phyloP scores from a whole-genome alignment of 2,113 vertebrate genomes.

The Columba janthina region DNA sequence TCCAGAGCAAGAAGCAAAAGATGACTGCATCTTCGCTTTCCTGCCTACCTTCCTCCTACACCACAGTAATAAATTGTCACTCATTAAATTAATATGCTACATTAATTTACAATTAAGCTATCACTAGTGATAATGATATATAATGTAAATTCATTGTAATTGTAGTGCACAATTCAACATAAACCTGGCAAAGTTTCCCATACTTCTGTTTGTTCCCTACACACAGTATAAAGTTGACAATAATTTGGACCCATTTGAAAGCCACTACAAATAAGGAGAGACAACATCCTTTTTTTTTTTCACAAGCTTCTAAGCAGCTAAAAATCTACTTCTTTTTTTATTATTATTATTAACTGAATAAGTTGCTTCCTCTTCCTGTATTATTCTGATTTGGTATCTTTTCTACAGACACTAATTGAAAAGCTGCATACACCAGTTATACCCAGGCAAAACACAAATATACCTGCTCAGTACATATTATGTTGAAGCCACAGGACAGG shows the following conservation, averaged over 20 bases:
- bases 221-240: not conserved
- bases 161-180: not conserved
- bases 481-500: not conserved
- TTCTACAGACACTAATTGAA: not conserved
- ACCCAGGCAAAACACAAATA: not conserved
- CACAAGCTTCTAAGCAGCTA: not conserved
- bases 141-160: not conserved
- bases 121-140: slow-evolving; percentile 1
- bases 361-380: not conserved
- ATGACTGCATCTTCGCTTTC: not conserved
- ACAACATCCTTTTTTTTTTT: not conserved
- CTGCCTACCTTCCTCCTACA: slow-evolving; percentile 22
- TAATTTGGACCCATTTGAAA: not conserved
- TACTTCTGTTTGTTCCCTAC: not conserved
- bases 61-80: not conserved
- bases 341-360: not conserved
- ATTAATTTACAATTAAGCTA: slow-evolving; percentile 41
- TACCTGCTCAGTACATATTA: not conserved
- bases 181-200: not conserved
- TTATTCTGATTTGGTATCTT: not conserved
- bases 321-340: not conserved
- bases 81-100: slow-evolving; percentile 12
- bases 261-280: not conserved
- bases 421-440: not conserved
- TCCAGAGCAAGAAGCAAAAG: not conserved